Base-by-base conservation (phyloP, 2,113 vertebrate species). In the Struthidea cinerea region DNA sequence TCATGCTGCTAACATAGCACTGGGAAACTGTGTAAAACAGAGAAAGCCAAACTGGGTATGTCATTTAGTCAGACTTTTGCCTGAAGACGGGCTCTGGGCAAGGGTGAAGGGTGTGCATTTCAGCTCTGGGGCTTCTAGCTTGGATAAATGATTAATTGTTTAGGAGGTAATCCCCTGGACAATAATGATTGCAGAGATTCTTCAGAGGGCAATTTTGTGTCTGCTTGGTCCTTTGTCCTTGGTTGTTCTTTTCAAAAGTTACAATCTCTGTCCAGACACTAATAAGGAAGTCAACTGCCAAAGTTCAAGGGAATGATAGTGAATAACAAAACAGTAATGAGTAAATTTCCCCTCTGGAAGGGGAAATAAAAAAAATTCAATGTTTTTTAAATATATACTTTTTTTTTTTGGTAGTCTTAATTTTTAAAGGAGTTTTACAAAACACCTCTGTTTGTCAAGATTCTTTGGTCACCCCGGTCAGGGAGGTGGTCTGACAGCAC, bases 1-100 rank as follows among this genome's bases (percentile, higher is more conserved):
- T 57, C 70, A 47, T 0, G 0, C 14, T 67, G 28, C 30, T 75
- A 63, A 30, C n/a, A 23, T 1, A 70, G 18, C 28, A 27, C 35
- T 37, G 60, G 33, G 44, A 64, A 70, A 79, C 47, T 19, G 8
- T 63, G 63, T 55, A 33, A 83, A 90, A 42, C 14, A 75, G 37
- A 78, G 33, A 84, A 79, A 85, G 21, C 4, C 65, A 71, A 75
- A 50, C 11, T 39, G 19, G 10, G 33, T 68, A 24, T 47, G 21
- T 6, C 19, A n/a, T 73, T 93, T 76, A 64, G 33, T 35, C 19
- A 44, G 52, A 47, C 9, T 88, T 84, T 42, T 92, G 21, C 61
- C 63, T 35, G 32, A 84, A 68, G 39, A 63, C 18, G 76, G n/a
- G 23, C 5, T 24, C 33, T 55, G 50, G 23, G 6, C 4, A 19